Evolutionary conservation across 2,888 invertebrate species (phyloP), one percentile per base, ranked within the genome.

Genomic region (Noctua pronuba): DNA sequence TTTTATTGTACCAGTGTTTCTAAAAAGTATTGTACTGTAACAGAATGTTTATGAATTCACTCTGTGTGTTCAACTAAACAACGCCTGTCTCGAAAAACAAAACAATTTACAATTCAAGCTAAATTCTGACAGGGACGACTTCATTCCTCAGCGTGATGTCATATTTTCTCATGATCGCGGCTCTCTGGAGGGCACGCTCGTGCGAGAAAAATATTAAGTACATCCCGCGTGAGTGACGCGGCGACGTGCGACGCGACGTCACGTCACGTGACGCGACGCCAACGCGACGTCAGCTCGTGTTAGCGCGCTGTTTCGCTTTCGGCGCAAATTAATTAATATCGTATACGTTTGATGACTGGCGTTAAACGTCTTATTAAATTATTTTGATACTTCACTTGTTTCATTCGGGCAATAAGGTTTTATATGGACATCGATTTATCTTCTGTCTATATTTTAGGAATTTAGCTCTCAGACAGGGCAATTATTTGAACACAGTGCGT

Each of bases 121-220:
- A 89, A 88, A 88, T 88, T 87, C 82, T 85, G 89, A 89, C 90
- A 88, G 86, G 83, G 88, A 74, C 84, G 88, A 75, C 58, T 84
- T 84, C 75, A 86, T 84, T 79, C 52, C 52, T 83, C 86, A 86
- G 64, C 71, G 52, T 64, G 77, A 44, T 80, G 77, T 75, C 82
- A 77, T 75, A 85, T 87, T 80, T 87, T 58, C 77, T 74, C 74
- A 73, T 75, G 72, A 87, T 86, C 80, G 66, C 46, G 73, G 49
- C 55, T 68, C 85, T 58, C 76, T 58, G 10, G 85, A 66, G 85
- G 58, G 55, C 58, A 77, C 31, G 52, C 31, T 74, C 70, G 84
- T 52, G 80, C 69, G 80, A 68, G 77, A 85, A 87, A 87, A 85
- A 85, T 80, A 85, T 81, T 76, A 76, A 79, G 80, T 75, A 87